phyloP scores from a whole-genome alignment of 2,113 vertebrate species.

The Colius striatus region DNA sequence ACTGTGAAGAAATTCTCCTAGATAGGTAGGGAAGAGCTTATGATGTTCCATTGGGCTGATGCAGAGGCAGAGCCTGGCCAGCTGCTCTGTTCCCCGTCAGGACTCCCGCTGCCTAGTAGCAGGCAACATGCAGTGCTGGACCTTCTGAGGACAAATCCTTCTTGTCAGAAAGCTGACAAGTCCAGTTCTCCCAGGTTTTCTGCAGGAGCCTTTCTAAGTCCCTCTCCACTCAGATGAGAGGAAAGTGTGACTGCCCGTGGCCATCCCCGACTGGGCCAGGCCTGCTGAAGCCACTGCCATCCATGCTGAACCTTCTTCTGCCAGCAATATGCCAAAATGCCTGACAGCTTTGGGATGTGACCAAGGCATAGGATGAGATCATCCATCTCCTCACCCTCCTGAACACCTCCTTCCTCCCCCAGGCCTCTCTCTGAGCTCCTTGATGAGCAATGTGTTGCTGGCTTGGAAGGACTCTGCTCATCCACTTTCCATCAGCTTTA shows the following conservation, averaged over 20 bases:
- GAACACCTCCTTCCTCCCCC: background rate
- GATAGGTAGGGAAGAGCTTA: background rate
- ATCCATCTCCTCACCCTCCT: background rate
- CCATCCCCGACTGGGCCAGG: accelerated
- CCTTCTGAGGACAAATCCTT: background rate
- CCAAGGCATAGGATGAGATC: background rate
- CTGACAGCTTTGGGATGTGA: background rate
- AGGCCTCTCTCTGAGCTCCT: background rate
- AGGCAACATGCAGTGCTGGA: background rate
- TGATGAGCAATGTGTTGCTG: accelerated
- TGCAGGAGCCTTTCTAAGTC: background rate
- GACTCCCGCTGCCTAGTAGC: background rate
- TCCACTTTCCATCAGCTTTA: background rate
- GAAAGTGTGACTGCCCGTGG: background rate
- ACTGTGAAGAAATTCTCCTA: background rate
- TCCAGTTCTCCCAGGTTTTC: background rate
- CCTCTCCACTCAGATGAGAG: background rate
- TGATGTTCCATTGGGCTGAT: background rate
- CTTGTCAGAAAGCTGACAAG: accelerated
- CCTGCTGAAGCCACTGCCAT: background rate
- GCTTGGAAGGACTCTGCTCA: background rate
- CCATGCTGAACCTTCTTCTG: accelerated
- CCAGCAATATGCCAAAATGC: background rate
- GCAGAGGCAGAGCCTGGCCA: background rate
- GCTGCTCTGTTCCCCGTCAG: background rate